Evolutionary conservation across 2,888 invertebrate species (phyloP).

Genomic region (Drosophila pegasa): DNA sequence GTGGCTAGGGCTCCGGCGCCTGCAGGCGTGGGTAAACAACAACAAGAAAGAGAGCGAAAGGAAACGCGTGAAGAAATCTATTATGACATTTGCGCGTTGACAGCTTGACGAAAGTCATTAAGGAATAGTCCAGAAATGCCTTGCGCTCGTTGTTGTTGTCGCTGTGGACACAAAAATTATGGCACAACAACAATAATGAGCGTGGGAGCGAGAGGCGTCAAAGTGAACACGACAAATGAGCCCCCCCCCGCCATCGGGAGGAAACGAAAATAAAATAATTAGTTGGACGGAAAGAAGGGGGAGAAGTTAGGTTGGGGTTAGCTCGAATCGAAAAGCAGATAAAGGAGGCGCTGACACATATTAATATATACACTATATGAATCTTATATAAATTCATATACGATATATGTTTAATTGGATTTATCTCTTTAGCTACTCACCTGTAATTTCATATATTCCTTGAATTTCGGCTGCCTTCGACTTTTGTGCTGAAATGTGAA

Average conservation of each 20-base stretch:
- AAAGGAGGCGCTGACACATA: background rate
- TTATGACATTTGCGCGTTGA: slow-evolving; percentile 75
- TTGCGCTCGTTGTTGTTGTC: background rate
- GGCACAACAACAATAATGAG: slow-evolving; percentile 39
- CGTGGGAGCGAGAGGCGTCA: slow-evolving; percentile 4
- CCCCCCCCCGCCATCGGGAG: background rate
- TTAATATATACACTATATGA: background rate
- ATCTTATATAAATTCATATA: background rate
- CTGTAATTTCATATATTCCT: background rate
- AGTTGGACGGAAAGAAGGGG: background rate
- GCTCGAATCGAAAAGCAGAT: background rate
- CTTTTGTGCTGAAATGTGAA: too few species aligned
- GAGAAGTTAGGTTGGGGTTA: background rate
- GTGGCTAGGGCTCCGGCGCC: background rate
- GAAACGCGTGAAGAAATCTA: slow-evolving; percentile 71
- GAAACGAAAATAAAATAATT: slow-evolving; percentile 8
- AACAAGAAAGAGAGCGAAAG: slow-evolving; percentile 23
- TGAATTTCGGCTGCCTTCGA: background rate
- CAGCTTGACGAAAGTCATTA: slow-evolving; percentile 79
- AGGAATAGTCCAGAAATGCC: slow-evolving; percentile 53
- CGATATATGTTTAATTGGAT: background rate
- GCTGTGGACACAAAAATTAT: slow-evolving; percentile 30
- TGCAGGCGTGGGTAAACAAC: slow-evolving; percentile 37
- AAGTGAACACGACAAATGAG: slow-evolving; percentile 15
- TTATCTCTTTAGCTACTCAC: background rate